These are phyloP conservation scores for Drosophila acutilabella DNA, from an alignment of 2,888 invertebrate species.

Conservation along the genomic window DNA sequence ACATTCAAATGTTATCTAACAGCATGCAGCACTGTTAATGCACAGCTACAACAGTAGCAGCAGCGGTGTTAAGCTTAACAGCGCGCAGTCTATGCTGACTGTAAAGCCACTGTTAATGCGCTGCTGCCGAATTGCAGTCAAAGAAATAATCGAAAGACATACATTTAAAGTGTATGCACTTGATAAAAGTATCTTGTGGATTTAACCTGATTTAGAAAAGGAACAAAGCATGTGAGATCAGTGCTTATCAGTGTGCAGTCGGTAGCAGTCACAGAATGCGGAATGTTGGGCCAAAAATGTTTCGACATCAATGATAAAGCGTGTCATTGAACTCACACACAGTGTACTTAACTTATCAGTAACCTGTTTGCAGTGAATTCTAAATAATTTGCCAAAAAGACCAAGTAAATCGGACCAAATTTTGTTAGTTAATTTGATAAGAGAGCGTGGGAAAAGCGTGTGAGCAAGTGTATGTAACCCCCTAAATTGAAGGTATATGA, in stretches of 20 bases:
- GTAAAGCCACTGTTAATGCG: conserved; percentile 8
- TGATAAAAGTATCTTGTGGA: conserved; percentile 13
- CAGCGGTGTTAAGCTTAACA: not conserved
- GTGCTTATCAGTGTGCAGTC: conserved; percentile 37
- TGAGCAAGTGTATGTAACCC: not conserved
- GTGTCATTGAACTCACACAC: conserved; percentile 41
- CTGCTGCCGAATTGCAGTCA: conserved; percentile 1
- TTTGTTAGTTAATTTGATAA: conserved; percentile 16
- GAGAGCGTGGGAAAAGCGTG: conserved; percentile 21
- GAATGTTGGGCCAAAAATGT: conserved; percentile 63
- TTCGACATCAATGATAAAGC: conserved; percentile 65
- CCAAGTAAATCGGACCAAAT: not conserved
- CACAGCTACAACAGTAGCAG: not conserved
- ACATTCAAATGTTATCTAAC: not conserved
- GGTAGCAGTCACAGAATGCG: conserved; percentile 11
- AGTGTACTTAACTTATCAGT: conserved; percentile 54
- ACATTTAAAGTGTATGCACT: conserved; percentile 2
- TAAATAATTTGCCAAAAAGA: conserved; percentile 58
- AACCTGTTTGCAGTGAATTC: conserved; percentile 29
- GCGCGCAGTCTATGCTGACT: not conserved
- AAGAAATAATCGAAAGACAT: conserved; percentile 5
- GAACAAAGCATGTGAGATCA: conserved; percentile 8
- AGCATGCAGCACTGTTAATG: not conserved
- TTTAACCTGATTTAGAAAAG: conserved; percentile 21
- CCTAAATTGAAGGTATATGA: conserved; percentile 46